Conservation (phyloP, 2,888 invertebrate species). For the Pammene fasciana region DNA sequence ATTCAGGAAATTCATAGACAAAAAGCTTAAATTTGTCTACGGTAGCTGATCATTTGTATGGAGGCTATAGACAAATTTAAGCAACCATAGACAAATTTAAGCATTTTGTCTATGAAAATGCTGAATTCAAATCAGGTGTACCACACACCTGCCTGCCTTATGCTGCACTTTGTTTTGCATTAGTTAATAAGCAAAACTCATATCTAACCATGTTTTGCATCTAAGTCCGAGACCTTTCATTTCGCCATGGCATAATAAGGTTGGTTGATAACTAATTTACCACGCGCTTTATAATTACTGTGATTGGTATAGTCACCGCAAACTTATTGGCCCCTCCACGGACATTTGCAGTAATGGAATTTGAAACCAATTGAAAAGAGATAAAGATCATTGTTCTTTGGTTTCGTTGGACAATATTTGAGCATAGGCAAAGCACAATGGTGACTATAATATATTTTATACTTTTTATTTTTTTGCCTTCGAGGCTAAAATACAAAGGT, state of each 20-base stretch:
- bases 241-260: slow-evolving; percentile 38
- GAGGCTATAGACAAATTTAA: too few species aligned
- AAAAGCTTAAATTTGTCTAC: too few species aligned
- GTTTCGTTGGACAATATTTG: neutral
- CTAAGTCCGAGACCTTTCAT: slow-evolving; percentile 40
- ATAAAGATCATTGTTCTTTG: neutral
- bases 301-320: slow-evolving; percentile 20
- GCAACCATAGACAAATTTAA: too few species aligned
- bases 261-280: slow-evolving; percentile 38
- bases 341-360: neutral
- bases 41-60: too few species aligned
- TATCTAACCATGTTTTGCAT: slow-evolving; percentile 19
- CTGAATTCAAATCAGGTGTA: too few species aligned
- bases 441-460: neutral
- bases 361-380: neutral
- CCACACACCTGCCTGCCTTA: too few species aligned
- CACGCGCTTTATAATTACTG: slow-evolving; percentile 36
- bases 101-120: too few species aligned
- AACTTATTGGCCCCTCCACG: neutral
- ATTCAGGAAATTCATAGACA: too few species aligned
- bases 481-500: neutral
- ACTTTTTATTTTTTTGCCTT: slow-evolving; percentile 23
- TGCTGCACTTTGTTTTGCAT: too few species aligned
- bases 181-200: slow-evolving; percentile 1
- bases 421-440: neutral